Evolutionary conservation across 2,113 vertebrate species (phyloP), one percentile per base, ranked within the genome.

Genomic region (Sarotherodon lohbergeri): DNA sequence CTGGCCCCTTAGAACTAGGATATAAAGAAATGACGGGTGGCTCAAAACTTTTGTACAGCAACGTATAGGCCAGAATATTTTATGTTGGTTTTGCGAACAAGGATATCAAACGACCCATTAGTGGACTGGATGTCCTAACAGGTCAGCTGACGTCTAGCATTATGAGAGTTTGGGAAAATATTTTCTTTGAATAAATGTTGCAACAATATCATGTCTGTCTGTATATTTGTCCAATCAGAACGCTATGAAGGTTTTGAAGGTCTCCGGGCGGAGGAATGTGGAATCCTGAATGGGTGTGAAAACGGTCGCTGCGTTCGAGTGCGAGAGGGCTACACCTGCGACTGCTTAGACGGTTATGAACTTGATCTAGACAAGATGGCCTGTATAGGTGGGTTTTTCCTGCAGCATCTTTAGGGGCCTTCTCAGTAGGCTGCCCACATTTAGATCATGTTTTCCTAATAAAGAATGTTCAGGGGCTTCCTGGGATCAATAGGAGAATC

Each of bases 321-420:
- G 84, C 96, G 88, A 43, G 98, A 99, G 88, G 98, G 98, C 76
- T 99, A 98, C 96, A 99, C 98, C 90, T 99, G 98, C 1, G 98
- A 99, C 95, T 99, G 98, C 95, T 98, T 99, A 5, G 98, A 98
- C 5, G 98, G 98, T 85, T 99, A 97, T 90, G 97, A 97, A 41
- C 96, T 99, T 83, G 96, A 99, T 90, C 94, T 96, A 10, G 95
- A 94, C 80, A 97, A 94, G 88, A 97, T 98, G 98, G 97, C 97
- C 83, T 98, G 94, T 43, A 90, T 93, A 88, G 94, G 94, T 96
- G 46, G 9, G 94, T 80, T 57, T 63, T 39, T 56, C 3, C 32
- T 32, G 19, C 29, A 1, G 76, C 9, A 34, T 83, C 46, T 50
- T 43, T 81, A 48, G n/a, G 10, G 3, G 24, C 2, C 63, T 10